A percentile compares a stretch with the other conserved stretches of the same genome.
Evolutionary conservation across 1,140 invertebrate genomes (phyloP).

Genomic region (Carcinoscorpius rotundicauda): DNA sequence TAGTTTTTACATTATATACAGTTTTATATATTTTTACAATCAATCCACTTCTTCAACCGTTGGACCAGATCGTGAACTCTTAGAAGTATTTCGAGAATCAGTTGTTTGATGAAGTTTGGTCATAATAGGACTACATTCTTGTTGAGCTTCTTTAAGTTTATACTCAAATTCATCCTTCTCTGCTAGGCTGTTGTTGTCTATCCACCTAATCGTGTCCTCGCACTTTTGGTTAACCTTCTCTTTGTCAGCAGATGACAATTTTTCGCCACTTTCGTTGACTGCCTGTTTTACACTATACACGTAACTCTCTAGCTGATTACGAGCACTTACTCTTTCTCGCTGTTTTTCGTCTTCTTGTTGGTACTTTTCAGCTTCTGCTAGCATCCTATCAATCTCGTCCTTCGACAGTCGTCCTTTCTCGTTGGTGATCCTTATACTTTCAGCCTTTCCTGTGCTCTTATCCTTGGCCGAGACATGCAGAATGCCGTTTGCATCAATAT

Average conservation of each 20-base stretch:
- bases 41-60: too few relatives aligned
- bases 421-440: slow-evolving; percentile 38
- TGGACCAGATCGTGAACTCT: too few relatives aligned
- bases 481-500: slow-evolving; percentile 41
- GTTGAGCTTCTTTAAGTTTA: slow-evolving; percentile 32
- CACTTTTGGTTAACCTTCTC: slow-evolving; percentile 40
- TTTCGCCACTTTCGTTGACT: slow-evolving; percentile 30
- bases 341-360: slow-evolving; percentile 42
- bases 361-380: slow-evolving; percentile 36
- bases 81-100: too few relatives aligned
- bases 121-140: slow-evolving; percentile 11
- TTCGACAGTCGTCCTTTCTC: slow-evolving; percentile 41
- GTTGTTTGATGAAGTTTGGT: neutral
- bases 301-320: slow-evolving; percentile 29
- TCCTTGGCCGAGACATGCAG: slow-evolving; percentile 38
- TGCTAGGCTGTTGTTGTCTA: slow-evolving; percentile 36
- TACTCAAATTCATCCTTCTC: slow-evolving; percentile 36
- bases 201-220: slow-evolving; percentile 35
- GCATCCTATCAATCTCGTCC: slow-evolving; percentile 46
- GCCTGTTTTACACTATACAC: slow-evolving; percentile 15
- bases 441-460: slow-evolving; percentile 41
- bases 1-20: too few relatives aligned
- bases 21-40: too few relatives aligned
- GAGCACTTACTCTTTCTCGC: slow-evolving; percentile 35
- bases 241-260: slow-evolving; percentile 47